Percentiles rank a stretch among this genome's conserved stretches.
Conservation (phyloP, 2,888 invertebrate species). For the Alentia gelatinosa region DNA sequence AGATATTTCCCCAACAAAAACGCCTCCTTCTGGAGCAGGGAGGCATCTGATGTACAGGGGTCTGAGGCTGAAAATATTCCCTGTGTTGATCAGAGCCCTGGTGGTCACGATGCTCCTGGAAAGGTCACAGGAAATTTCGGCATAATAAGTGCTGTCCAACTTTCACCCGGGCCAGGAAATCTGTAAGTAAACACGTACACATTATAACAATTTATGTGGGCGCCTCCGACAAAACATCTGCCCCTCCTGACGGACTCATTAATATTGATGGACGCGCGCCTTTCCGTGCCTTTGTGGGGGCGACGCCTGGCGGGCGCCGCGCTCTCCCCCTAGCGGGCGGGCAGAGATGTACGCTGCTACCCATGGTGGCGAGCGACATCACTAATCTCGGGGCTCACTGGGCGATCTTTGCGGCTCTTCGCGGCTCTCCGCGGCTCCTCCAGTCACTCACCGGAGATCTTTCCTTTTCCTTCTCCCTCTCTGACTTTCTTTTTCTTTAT, state of each 20-base stretch:
- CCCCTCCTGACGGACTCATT: conserved; percentile 27
- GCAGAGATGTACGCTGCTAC: background rate
- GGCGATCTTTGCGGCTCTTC: background rate
- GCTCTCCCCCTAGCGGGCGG: background rate
- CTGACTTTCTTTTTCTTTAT: background rate
- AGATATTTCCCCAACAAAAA: no score
- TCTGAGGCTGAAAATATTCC: no score
- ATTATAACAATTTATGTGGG: conserved; percentile 55
- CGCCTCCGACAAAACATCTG: background rate
- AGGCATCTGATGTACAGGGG: no score
- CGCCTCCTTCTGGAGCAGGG: no score
- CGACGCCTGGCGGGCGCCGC: conserved; percentile 17
- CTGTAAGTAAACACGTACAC: conserved; percentile 40
- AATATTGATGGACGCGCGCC: conserved; percentile 48
- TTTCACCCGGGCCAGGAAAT: background rate
- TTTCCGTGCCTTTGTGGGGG: conserved; percentile 24
- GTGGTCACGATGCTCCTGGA: background rate
- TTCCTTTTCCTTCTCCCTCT: background rate
- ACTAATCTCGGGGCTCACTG: background rate
- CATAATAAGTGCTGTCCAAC: conserved; percentile 42
- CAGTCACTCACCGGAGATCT: background rate
- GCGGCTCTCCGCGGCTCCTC: background rate
- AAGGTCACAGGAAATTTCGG: conserved; percentile 53
- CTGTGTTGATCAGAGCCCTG: no score
- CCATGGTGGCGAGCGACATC: background rate